Conservation (phyloP, 2,113 vertebrate genomes). For the Cephalopterus ornatus region DNA sequence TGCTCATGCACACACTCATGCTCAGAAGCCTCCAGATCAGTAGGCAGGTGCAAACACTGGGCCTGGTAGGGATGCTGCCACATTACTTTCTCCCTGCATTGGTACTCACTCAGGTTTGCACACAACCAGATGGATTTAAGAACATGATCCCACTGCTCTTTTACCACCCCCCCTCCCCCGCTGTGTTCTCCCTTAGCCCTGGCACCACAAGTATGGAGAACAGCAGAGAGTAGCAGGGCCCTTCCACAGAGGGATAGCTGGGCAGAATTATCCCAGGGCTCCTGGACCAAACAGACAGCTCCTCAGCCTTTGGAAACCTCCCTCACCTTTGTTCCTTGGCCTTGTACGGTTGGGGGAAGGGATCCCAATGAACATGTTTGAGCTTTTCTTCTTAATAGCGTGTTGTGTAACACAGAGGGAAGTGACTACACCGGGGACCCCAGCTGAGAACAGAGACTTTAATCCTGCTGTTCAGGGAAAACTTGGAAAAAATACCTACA, state of each 20-base stretch:
- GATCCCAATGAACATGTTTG: conserved; percentile 39
- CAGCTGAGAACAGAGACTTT: conserved; percentile 71
- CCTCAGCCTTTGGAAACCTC: neutral
- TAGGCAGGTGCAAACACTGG: fast-evolving
- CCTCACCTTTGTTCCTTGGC: neutral
- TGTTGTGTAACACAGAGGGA: conserved; percentile 67
- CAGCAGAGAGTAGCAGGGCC: neutral
- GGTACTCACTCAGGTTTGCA: neutral
- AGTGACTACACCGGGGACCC: conserved; percentile 59
- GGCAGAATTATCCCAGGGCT: neutral
- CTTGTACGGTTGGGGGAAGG: conserved; percentile 15
- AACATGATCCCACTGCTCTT: neutral
- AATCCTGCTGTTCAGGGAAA: conserved; percentile 63
- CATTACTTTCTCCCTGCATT: neutral
- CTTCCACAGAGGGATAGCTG: neutral
- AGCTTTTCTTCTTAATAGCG: conserved; percentile 56
- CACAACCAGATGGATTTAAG: neutral
- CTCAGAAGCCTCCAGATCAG: neutral
- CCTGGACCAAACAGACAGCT: neutral
- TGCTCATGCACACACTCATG: neutral
- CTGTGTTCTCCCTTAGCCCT: neutral
- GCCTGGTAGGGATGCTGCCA: neutral
- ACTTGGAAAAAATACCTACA: conserved; percentile 67
- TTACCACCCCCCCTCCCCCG: neutral
- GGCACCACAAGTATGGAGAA: neutral